A percentile compares a stretch with the other conserved stretches of the same genome.
These are phyloP conservation scores for Helostoma temminkii DNA, from an alignment of 2,797 vertebrate genomes.

Conservation along the genomic window DNA sequence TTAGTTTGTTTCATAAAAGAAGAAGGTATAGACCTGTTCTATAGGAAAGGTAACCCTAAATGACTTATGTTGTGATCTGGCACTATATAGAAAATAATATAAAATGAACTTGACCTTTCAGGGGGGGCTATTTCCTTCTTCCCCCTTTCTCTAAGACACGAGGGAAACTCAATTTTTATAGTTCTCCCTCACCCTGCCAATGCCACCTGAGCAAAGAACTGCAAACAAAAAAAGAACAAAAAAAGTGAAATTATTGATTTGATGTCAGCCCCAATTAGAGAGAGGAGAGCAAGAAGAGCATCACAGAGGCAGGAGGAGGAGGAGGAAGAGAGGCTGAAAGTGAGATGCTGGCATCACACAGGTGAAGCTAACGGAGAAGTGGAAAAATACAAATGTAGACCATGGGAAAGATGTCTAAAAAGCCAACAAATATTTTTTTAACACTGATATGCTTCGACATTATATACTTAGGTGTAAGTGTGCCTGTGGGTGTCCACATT, in stretches of 20 bases:
- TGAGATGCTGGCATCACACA: constrained; percentile 15
- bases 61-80: too few species aligned
- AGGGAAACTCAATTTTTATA: constrained; percentile 53
- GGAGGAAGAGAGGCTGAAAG: constrained; percentile 31
- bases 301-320: constrained; percentile 27
- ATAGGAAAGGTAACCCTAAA: too few species aligned
- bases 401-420: background rate
- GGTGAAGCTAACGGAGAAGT: constrained; percentile 28
- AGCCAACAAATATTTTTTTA: background rate
- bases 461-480: background rate
- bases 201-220: constrained; percentile 58
- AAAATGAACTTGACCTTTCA: too few species aligned
- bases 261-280: constrained; percentile 79
- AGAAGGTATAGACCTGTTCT: too few species aligned
- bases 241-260: constrained; percentile 81
- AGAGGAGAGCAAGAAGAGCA: constrained; percentile 41
- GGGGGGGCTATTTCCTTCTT: too few species aligned
- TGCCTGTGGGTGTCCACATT: constrained; percentile 16
- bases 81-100: too few species aligned
- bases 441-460: background rate
- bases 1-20: too few species aligned
- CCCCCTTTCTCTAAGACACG: constrained; percentile 39
- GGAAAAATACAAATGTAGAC: constrained; percentile 1
- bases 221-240: constrained; percentile 68
- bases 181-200: constrained; percentile 39